Conservation (phyloP, 2,113 vertebrate genomes). For the Anthoscopus minutus region DNA sequence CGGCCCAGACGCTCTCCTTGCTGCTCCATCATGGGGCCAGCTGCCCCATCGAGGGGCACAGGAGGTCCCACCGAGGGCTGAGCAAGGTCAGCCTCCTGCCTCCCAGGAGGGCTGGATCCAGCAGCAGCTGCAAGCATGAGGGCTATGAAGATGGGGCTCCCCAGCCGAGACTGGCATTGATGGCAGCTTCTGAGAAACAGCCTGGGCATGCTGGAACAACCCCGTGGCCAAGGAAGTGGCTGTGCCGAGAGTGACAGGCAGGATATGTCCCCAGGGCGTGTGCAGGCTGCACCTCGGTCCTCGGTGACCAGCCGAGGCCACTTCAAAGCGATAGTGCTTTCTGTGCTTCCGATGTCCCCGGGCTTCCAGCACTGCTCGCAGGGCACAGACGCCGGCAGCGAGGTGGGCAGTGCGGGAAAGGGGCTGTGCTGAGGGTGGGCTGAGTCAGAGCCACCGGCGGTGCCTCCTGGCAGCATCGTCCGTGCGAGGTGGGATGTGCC, state of each 20-base stretch:
- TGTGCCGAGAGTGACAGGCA: background rate
- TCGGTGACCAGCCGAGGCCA: background rate
- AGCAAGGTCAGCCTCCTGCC: background rate
- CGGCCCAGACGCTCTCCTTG: background rate
- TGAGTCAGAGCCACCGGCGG: background rate
- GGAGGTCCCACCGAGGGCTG: accelerated
- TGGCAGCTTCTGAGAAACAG: accelerated
- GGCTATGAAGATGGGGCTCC: background rate
- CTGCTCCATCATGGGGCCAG: background rate
- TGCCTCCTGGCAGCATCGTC: background rate
- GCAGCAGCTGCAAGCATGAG: accelerated
- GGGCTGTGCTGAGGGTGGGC: background rate
- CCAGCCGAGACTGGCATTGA: background rate
- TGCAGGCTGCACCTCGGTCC: background rate
- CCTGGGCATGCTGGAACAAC: background rate
- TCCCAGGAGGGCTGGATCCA: background rate
- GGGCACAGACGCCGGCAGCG: background rate
- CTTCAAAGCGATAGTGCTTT: accelerated
- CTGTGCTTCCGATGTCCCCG: background rate
- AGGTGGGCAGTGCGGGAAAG: background rate
- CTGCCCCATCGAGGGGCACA: background rate
- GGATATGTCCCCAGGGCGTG: accelerated
- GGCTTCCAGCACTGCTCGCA: accelerated
- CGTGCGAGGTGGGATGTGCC: background rate
- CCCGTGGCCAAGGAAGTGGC: accelerated